Base-by-base conservation (phyloP, 1,140 invertebrate species). In the Trichoplusia ni region DNA sequence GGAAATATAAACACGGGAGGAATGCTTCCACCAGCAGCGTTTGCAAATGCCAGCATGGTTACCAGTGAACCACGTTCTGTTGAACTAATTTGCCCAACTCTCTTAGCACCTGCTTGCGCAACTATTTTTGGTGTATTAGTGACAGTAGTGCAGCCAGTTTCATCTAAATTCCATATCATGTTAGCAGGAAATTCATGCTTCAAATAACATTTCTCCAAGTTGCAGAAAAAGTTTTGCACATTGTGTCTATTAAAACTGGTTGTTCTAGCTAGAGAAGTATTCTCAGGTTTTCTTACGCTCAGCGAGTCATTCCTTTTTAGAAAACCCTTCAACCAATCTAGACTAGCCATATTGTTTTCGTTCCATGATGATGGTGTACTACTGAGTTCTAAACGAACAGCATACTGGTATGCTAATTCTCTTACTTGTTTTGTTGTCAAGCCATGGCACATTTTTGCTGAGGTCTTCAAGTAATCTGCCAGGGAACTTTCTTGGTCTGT, bases 1-100 rank as follows among this genome's bases (percentile, higher is more conserved):
- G 89, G 86, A 73, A 90, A 91, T n/a, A 91, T 70, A 16, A 91
- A 73, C 16, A 83, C 67, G 1, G 89, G 90, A 51, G 86, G 89
- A n/a, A 91, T 42, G 7, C 23, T 42, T 40, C 79, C 79, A 7
- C 89, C 87, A 40, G 62, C 18, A 16, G 91, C 91, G 77, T 69
- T 85, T 4, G 86, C 79, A 21, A 79, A 77, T 47, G 25, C 25
- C 67, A 29, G 42, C 27, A 90, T 23, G 35, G 91, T 91, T 0
- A 90, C 90, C 4, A 91, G 59, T 13, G 58, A 69, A 8, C 90
- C 88, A 62, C 83, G 49, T 79, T 92, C 90, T 6, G 61, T 77
- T 27, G 83, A 89, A 9, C 81, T 88, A 4, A 89, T 67, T 33
- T 61, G 29, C 11, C 89, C 80, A n/a, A 91, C 73, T 77, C 91